Base-by-base conservation (phyloP, 2,113 vertebrate genomes). In the Albula goreensis region DNA sequence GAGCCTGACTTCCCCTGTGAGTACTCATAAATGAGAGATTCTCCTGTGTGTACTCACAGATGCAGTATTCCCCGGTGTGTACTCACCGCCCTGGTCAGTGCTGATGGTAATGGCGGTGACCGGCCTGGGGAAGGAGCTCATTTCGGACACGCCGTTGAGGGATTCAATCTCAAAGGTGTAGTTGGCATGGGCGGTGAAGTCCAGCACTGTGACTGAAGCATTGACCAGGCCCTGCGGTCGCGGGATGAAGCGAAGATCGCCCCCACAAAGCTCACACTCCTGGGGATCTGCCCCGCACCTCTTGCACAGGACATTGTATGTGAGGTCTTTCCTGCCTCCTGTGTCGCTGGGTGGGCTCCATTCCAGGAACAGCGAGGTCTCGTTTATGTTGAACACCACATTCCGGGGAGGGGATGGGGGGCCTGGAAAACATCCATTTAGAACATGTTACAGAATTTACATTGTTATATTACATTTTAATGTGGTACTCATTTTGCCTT, bases 151-250 rank as follows among this genome's bases (percentile, higher is more conserved):
- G 0, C 98, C 98, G 22, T 99, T 99, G 11, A 92, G 95, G 63
- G 97, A 97, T 92, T 98, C 96, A 0, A 99, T 97, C 95, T 99
- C 97, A 53, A 99, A 99, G 87, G 98, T 99, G 92, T 99, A 99
- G 95, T 99, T 99, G 90, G 93, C 96, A 0, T 99, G 97, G 0
- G 97, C 93, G 5, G 97, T 94, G 87, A 99, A 98, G 93, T 99
- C 98, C 74, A 95, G 93, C 60, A 99, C 96, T 0, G 96, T 95
- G 60, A 99, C 98, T 0, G 96, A 97, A 86, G 90, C 94, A 87
- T 97, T 97, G 93, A 88, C 96, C 85, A 99, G 96, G 77, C 98
- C 97, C 0, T 95, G 92, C 0, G 97, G 96, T 52, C 96, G 90
- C 0, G 98, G 98, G 51, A 99, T 85, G 90, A 98, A 99, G 31